Evolutionary conservation across 2,797 vertebrate genomes (phyloP).

Genomic region (Etheostoma nigrum): DNA sequence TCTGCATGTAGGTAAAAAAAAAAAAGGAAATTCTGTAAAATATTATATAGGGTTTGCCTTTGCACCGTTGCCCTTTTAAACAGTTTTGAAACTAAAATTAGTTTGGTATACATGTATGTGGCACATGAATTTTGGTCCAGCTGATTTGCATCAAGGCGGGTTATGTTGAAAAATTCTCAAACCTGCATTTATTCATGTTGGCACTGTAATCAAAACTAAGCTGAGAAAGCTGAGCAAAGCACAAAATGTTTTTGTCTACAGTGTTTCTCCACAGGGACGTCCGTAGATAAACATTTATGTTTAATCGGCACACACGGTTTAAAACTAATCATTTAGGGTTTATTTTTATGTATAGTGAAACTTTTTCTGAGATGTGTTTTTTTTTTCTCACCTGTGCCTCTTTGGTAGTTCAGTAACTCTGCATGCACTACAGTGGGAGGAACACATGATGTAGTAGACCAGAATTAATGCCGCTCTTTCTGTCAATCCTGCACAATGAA

Average conservation of each 20-base stretch:
- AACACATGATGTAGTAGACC: background rate
- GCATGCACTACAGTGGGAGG: background rate
- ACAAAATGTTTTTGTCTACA: background rate
- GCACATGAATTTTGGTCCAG: background rate
- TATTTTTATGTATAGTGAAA: slow-evolving; percentile 29
- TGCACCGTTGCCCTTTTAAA: slow-evolving; percentile 24
- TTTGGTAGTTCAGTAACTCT: background rate
- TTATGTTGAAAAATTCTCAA: slow-evolving; percentile 45
- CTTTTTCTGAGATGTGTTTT: background rate
- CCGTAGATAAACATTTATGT: slow-evolving; percentile 15
- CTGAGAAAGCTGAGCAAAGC: slow-evolving; percentile 33
- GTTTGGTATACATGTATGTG: slow-evolving; percentile 28
- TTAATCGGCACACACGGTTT: slow-evolving; percentile 18
- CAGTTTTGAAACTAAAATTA: slow-evolving; percentile 31
- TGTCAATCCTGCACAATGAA: background rate
- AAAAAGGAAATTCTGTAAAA: slow-evolving; percentile 68
- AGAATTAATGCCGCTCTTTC: background rate
- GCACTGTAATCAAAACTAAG: slow-evolving; percentile 46
- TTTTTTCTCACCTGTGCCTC: slow-evolving; percentile 4
- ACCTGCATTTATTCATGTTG: slow-evolving; percentile 51
- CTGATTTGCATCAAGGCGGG: slow-evolving; percentile 13
- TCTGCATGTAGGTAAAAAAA: slow-evolving; percentile 54
- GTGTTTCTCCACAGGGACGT: slow-evolving; percentile 1
- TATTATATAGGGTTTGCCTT: slow-evolving; percentile 25
- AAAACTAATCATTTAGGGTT: slow-evolving; percentile 23